Base-by-base conservation (phyloP, 2,797 vertebrate genomes). In the Tachyglossus aculeatus region DNA sequence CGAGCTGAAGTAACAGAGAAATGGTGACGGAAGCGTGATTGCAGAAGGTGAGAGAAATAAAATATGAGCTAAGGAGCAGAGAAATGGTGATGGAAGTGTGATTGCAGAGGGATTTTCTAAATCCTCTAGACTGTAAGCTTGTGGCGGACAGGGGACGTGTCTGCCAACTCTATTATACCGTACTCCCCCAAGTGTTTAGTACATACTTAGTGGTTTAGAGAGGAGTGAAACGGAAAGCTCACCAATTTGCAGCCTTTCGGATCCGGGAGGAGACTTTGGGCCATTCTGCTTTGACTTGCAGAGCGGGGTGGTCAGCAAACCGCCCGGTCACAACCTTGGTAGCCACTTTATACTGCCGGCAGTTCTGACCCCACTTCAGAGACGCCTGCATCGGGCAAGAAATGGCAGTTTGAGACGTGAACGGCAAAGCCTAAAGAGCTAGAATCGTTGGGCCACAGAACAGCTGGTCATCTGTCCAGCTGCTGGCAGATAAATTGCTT, bases 351-450 rank as follows among this genome's bases (percentile, higher is more conserved):
- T 94, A 96, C 32, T 94, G 75, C 76, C 91, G 91, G 86, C 95
- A 95, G 34, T 95, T 88, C 70, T 25, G 14, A 7, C 95, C 95
- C 95, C 95, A 95, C 43, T 89, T 88, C 74, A 95, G 0, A 72
- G 88, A 94, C 57, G 90, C 88, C 96, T 97, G 27, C 58, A 38
- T n/a, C n/a, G n/a, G n/a, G n/a, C n/a, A n/a, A n/a, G n/a, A n/a
- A n/a, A n/a, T n/a, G n/a, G n/a, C n/a, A n/a, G n/a, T n/a, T n/a
- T n/a, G n/a, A n/a, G n/a, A n/a, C n/a, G n/a, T n/a, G n/a, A n/a
- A n/a, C n/a, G n/a, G n/a, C n/a, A n/a, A n/a, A n/a, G n/a, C n/a
- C n/a, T n/a, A n/a, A n/a, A n/a, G n/a, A n/a, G n/a, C n/a, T n/a
- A n/a, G n/a, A n/a, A n/a, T n/a, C n/a, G n/a, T n/a, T n/a, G n/a